Evolutionary conservation across 2,113 vertebrate genomes (phyloP).

Genomic region (Shinisaurus crocodilurus): DNA sequence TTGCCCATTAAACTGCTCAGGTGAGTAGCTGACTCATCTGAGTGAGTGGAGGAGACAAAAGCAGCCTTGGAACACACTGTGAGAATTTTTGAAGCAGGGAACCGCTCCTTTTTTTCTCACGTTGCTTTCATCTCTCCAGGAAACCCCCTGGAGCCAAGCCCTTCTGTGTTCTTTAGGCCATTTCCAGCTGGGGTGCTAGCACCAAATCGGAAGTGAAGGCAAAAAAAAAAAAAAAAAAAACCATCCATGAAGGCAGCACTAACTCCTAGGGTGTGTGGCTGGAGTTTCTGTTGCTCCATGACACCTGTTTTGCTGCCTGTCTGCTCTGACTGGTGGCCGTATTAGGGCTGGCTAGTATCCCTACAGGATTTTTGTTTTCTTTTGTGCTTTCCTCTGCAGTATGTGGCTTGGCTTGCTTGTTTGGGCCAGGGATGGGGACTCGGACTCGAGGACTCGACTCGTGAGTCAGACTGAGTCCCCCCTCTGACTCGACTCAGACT

Average conservation of each 20-base stretch:
- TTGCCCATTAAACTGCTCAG: not conserved
- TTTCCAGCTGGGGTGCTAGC: not conserved
- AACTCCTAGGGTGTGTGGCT: not conserved
- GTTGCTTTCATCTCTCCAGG: not conserved
- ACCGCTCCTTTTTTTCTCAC: not conserved
- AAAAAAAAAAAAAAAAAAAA: too few species aligned
- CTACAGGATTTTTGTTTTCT: not conserved
- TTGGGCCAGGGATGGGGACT: too few species aligned
- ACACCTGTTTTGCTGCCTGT: not conserved
- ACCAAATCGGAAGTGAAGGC: not conserved
- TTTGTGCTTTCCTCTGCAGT: not conserved
- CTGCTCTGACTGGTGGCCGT: not conserved
- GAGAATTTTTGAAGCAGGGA: not conserved
- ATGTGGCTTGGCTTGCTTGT: not conserved
- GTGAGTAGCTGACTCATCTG: not conserved
- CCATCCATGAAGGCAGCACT: not conserved
- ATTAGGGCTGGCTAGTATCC: not conserved
- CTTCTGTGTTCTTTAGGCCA: not conserved
- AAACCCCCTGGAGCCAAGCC: not conserved
- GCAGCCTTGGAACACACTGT: slow-evolving; percentile 7
- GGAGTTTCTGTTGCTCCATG: not conserved
- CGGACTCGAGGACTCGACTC: too few species aligned
- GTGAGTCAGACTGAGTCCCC: too few species aligned
- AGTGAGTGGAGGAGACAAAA: not conserved
- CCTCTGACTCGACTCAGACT: too few species aligned